Conservation (phyloP, 2,797 vertebrate species). For the Halcyon smyrnensis region DNA sequence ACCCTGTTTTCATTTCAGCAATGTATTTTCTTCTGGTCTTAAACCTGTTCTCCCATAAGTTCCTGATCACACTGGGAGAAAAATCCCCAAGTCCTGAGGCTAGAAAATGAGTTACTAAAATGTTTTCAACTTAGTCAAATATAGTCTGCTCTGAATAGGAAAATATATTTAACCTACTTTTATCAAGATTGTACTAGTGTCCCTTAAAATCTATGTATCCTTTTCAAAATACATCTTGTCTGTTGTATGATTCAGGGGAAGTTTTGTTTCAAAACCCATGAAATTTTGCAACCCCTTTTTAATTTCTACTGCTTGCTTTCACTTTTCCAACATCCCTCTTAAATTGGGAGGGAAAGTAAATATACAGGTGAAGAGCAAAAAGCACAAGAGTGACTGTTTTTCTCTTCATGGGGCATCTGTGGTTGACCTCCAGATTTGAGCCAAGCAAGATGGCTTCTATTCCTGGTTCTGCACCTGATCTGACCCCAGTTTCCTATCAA, state of each 20-base stretch:
- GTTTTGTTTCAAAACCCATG: neutral
- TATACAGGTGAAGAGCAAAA: neutral
- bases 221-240: neutral
- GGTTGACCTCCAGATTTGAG: neutral
- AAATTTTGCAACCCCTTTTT: neutral
- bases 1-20: neutral
- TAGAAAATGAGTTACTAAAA: constrained; percentile 5
- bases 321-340: neutral
- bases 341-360: neutral
- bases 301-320: neutral
- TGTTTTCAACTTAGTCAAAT: neutral
- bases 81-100: neutral
- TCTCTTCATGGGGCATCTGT: neutral
- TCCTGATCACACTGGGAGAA: neutral
- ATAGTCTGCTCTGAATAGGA: neutral
- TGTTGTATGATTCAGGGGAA: neutral
- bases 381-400: neutral
- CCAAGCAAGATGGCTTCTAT: neutral
- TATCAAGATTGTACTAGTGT: neutral
- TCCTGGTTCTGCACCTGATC: neutral
- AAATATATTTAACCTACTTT: neutral
- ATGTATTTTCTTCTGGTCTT: neutral
- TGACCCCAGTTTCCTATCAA: neutral
- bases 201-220: neutral
- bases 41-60: neutral